Percentiles rank a stretch among this genome's conserved stretches.
Evolutionary conservation across 1,140 invertebrate genomes (phyloP).

Genomic region (Gryllus bimaculatus): DNA sequence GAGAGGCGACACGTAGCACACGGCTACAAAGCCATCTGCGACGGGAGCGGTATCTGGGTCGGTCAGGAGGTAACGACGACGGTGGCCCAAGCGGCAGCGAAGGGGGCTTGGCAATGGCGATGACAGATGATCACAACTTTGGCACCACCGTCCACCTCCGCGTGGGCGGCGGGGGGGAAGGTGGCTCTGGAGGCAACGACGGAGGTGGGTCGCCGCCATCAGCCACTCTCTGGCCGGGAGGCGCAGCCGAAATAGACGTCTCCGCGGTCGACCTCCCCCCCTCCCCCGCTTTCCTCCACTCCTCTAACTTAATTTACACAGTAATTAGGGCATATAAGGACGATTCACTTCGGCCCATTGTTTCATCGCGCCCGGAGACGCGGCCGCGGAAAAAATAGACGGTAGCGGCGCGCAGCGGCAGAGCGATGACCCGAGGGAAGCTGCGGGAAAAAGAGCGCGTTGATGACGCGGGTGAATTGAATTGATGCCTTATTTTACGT

Average conservation of each 20-base stretch:
- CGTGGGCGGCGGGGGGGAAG: neutral
- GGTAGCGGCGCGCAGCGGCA: neutral
- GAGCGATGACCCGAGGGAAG: neutral
- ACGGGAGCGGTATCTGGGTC: too few relatives aligned
- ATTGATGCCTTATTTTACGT: too few relatives aligned
- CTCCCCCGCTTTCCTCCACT: neutral
- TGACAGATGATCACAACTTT: too few relatives aligned
- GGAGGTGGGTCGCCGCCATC: neutral
- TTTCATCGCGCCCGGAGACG: neutral
- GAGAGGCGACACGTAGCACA: too few relatives aligned
- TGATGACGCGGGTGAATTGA: too few relatives aligned
- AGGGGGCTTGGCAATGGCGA: too few relatives aligned
- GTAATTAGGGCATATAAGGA: conserved; percentile 4
- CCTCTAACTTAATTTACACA: neutral
- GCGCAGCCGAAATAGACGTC: neutral
- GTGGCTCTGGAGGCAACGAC: neutral
- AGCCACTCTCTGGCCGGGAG: neutral
- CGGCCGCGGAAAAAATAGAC: neutral
- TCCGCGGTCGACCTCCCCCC: too few relatives aligned
- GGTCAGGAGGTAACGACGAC: too few relatives aligned
- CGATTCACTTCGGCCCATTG: neutral
- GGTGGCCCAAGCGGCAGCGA: too few relatives aligned
- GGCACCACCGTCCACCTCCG: too few relatives aligned
- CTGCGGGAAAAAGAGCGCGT: too few relatives aligned
- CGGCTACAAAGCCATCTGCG: too few relatives aligned